A percentile compares a stretch with the other conserved stretches of the same genome.
These are phyloP conservation scores for Zosterops borbonicus DNA, from an alignment of 2,113 vertebrate species.

Conservation along the genomic window DNA sequence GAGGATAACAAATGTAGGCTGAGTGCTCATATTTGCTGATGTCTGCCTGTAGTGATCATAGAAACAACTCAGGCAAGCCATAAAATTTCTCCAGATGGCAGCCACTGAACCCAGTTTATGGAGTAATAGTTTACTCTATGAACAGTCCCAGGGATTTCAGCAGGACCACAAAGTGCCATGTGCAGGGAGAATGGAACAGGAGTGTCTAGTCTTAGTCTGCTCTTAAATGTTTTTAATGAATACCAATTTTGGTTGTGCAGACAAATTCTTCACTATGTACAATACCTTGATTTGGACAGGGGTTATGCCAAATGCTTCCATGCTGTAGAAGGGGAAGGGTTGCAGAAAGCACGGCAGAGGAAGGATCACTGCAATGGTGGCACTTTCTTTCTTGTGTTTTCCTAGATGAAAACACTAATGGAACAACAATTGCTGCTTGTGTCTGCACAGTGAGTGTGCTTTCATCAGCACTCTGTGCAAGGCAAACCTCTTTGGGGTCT, in stretches of 20 bases:
- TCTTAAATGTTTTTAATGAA: not conserved
- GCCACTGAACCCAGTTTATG: not conserved
- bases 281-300: not conserved
- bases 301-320: not conserved
- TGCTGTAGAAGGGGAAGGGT: not conserved
- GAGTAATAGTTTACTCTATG: not conserved
- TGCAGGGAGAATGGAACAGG: not conserved
- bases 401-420: not conserved
- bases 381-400: not conserved
- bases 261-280: not conserved
- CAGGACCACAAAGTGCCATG: not conserved
- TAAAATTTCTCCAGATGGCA: not conserved
- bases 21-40: not conserved
- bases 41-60: not conserved
- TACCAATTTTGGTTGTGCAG: not conserved
- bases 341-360: not conserved
- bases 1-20: not conserved
- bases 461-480: not conserved
- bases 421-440: fast-evolving
- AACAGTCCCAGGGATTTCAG: not conserved
- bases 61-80: not conserved
- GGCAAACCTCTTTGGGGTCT: not conserved
- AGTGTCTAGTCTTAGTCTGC: not conserved
- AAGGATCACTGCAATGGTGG: not conserved
- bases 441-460: not conserved